These are phyloP conservation scores for Pogonomyrmex barbatus DNA, from an alignment of 1,140 invertebrate species.

Conservation along the genomic window DNA sequence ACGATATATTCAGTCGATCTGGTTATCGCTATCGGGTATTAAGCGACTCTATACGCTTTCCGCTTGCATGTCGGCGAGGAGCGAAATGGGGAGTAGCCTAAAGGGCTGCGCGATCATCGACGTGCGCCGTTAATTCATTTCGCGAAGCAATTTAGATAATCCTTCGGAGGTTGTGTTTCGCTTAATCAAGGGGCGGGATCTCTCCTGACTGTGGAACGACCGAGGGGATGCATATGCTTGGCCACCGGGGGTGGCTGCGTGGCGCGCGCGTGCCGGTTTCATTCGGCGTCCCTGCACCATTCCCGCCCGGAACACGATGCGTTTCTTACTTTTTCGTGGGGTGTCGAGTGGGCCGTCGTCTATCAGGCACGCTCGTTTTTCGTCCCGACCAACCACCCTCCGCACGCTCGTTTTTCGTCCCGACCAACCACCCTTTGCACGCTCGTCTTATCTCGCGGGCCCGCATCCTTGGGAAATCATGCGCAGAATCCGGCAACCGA, in stretches of 20 bases:
- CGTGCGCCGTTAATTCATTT: slow-evolving; percentile 84
- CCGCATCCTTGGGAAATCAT: slow-evolving; percentile 83
- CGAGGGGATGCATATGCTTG: slow-evolving; percentile 79
- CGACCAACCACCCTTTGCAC: slow-evolving; percentile 28
- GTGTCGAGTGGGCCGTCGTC: slow-evolving; percentile 34
- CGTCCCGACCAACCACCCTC: slow-evolving; percentile 26
- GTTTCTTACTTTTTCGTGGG: slow-evolving; percentile 65
- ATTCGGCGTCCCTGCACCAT: background rate
- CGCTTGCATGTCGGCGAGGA: slow-evolving; percentile 32
- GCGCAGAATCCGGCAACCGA: slow-evolving; percentile 52
- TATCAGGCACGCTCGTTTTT: slow-evolving; percentile 20
- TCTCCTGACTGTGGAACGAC: slow-evolving; percentile 74
- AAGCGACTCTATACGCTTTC: slow-evolving; percentile 60
- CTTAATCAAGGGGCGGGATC: slow-evolving; percentile 80
- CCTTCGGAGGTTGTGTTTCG: slow-evolving; percentile 80
- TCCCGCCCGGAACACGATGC: slow-evolving; percentile 58
- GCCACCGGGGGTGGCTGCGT: slow-evolving; percentile 38
- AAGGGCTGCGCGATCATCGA: slow-evolving; percentile 73
- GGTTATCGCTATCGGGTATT: slow-evolving; percentile 75
- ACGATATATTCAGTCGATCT: slow-evolving; percentile 66
- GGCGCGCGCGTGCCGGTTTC: slow-evolving; percentile 61
- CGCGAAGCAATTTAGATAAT: slow-evolving; percentile 84
- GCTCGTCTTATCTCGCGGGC: slow-evolving; percentile 79
- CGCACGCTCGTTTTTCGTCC: slow-evolving; percentile 70
- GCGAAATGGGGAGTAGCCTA: background rate